Conservation (phyloP, 2,888 invertebrate species). For the Steinernema hermaphroditum region DNA sequence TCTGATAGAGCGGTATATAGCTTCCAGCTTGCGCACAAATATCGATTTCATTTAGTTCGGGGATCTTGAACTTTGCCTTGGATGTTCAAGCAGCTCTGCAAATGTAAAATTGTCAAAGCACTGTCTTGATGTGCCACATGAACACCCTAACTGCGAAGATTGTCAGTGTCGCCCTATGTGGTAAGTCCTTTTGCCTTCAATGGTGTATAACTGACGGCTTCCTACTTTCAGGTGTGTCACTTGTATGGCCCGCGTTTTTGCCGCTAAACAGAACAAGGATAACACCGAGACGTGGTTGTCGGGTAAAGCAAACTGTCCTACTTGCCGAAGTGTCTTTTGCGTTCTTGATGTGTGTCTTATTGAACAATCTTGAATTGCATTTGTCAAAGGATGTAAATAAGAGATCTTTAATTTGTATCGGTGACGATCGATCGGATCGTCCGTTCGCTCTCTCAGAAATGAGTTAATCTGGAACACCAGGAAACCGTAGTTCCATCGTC, state of each 20-base stretch:
- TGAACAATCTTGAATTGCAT: background rate
- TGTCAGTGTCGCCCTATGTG: conserved; percentile 10
- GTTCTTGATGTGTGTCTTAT: background rate
- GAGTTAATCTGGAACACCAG: too few species aligned
- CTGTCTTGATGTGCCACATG: background rate
- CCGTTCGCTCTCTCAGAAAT: too few species aligned
- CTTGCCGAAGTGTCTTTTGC: background rate
- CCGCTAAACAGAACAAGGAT: background rate
- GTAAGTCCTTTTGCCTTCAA: background rate
- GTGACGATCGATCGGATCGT: too few species aligned
- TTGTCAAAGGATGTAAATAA: too few species aligned
- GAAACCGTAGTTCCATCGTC: too few species aligned
- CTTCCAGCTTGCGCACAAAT: too few species aligned
- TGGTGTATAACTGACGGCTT: background rate
- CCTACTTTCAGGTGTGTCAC: background rate
- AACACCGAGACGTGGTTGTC: conserved; percentile 3
- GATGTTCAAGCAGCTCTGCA: background rate
- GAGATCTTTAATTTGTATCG: too few species aligned
- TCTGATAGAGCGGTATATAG: background rate
- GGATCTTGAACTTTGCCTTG: background rate
- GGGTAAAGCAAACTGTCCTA: conserved; percentile 5
- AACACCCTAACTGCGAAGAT: background rate
- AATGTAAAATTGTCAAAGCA: background rate
- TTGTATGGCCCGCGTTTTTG: background rate
- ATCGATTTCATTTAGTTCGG: too few species aligned